Evolutionary conservation across 2,797 vertebrate genomes (phyloP).

Genomic region (Sebastes wilsoni): DNA sequence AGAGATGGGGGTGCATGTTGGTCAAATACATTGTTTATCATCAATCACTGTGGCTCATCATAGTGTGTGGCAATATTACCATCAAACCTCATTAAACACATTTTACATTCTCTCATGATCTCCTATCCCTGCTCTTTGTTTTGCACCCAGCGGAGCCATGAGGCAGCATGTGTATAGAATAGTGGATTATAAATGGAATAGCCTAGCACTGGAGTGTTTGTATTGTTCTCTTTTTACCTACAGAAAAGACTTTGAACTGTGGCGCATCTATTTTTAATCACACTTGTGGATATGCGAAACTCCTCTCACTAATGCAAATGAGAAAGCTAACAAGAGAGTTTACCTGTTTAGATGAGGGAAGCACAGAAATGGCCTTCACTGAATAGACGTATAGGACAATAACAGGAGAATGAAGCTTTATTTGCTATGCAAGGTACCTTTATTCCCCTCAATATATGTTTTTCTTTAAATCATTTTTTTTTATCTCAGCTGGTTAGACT

Average conservation of each 20-base stretch:
- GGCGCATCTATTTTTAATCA: not conserved
- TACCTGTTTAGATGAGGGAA: not conserved
- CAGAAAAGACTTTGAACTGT: not conserved
- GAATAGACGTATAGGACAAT: not conserved
- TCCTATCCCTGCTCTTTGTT: not conserved
- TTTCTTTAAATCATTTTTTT: not conserved
- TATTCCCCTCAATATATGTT: not conserved
- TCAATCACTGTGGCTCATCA: not conserved
- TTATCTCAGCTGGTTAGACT: not conserved
- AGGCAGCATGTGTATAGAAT: not conserved
- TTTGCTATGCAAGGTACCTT: not conserved
- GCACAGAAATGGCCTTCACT: not conserved
- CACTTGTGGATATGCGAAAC: not conserved
- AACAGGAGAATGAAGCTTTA: not conserved
- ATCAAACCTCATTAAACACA: slow-evolving; percentile 24
- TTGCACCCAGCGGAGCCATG: not conserved
- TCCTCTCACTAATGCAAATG: not conserved
- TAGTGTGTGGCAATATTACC: not conserved
- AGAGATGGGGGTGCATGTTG: not conserved
- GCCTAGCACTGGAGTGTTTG: not conserved
- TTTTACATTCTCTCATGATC: slow-evolving; percentile 27
- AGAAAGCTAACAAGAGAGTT: not conserved
- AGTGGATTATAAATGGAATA: slow-evolving; percentile 8
- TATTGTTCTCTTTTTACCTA: not conserved
- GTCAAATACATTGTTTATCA: slow-evolving; percentile 1